Evolutionary conservation across 2,113 vertebrate genomes (phyloP).

Genomic region (Plotosus lineatus): DNA sequence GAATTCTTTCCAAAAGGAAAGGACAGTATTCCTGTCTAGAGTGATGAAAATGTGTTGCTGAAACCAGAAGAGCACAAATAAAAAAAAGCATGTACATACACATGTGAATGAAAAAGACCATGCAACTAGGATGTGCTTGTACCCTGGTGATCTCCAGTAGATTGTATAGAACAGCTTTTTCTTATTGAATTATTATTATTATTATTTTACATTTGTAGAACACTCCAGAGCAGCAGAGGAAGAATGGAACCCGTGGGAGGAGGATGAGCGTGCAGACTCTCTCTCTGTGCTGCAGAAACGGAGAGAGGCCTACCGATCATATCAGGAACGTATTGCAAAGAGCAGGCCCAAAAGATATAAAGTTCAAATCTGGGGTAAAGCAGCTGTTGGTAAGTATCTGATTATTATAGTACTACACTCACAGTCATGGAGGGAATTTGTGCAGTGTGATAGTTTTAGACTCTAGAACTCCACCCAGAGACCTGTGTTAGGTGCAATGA

Average conservation of each 20-base stretch:
- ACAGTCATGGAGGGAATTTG: not conserved
- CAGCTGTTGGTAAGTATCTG: conserved; percentile 84
- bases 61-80: not conserved
- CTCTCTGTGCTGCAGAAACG: conserved; percentile 73
- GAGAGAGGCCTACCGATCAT: conserved; percentile 74
- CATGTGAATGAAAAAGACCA: not conserved
- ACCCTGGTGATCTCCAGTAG: not conserved
- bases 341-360: conserved; percentile 73
- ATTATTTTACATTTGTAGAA: conserved; percentile 57
- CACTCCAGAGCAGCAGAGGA: conserved; percentile 64
- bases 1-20: not conserved
- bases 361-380: conserved; percentile 96
- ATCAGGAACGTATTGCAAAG: conserved; percentile 70
- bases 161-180: not conserved
- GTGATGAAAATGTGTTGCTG: not conserved
- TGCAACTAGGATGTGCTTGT: not conserved
- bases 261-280: conserved; percentile 80
- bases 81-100: not conserved
- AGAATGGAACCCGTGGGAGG: conserved; percentile 97
- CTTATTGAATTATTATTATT: not conserved
- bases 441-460: not conserved
- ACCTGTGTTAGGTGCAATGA: not conserved
- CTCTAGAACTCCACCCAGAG: not conserved
- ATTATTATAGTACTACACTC: not conserved
- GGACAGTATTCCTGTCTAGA: not conserved